Base-by-base conservation (phyloP, 1,140 invertebrate species). In the Diorhabda sublineata region DNA sequence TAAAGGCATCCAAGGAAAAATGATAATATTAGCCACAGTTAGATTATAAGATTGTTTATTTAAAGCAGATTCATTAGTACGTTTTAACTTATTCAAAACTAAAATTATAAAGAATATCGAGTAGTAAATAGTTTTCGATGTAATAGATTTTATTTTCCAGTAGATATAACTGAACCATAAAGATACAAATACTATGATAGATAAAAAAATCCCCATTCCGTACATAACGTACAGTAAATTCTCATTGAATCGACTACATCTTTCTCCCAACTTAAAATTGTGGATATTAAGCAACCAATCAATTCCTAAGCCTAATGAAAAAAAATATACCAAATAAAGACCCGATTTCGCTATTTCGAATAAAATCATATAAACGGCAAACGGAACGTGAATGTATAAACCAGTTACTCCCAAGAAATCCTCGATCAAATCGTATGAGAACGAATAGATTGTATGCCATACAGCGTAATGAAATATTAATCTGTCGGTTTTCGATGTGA, bases 381-480 rank as follows among this genome's bases (percentile, higher is more conserved):
- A 7, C 4, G 2, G 26, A 6, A 60, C 5, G 6, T 60, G 42
- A 8, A 26, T 7, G 0, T 2, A 11, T 41, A 42, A 60, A 11
- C 5, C 58, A 5, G 7, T 8, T 7, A 26, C 3, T 3, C 42
- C 58, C 9, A 60, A 11, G 2, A 60, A 5, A 41, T 8, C 8
- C 58, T 42, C 26, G 9, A 60, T 4, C 6, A 60, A 9, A 60
- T 26, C 5, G 9, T 7, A 42, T n/a, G 9, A 26, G 7, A 60
- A 8, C 58, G 42, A 42, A 42, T 60, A 60, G 6, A 57, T 58
- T 7, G 58, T 11, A 65, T 65, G 11, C 4, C 45, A 57, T 5
- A 65, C 44, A 3, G 47, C 52, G 2, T 57, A 65, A 7, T 67
- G 66, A 4, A 41, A 58, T 9, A 67, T 61, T 57, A 58, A 52